phyloP scores from a whole-genome alignment of 2,113 vertebrate genomes.

The Triplophysa rosa region DNA sequence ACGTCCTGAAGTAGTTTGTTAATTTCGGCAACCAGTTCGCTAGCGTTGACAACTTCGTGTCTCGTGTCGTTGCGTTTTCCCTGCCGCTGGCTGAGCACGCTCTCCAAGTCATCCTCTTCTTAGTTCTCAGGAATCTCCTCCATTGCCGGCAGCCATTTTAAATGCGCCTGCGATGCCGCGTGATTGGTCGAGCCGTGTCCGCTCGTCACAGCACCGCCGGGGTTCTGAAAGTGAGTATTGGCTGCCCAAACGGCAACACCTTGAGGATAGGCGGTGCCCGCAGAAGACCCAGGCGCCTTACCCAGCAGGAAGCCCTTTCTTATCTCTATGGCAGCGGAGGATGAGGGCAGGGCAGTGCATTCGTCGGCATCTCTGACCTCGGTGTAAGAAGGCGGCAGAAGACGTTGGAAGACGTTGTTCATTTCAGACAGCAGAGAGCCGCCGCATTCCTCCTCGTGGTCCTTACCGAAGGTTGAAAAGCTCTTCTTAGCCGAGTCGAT shows the following conservation, averaged over 20 bases:
- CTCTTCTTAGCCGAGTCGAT: slow-evolving; percentile 83
- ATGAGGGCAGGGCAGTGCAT: slow-evolving; percentile 42
- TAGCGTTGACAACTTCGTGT: slow-evolving; percentile 89
- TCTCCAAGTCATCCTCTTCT: slow-evolving; percentile 95
- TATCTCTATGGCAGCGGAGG: slow-evolving; percentile 80
- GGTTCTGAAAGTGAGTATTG: slow-evolving; percentile 91
- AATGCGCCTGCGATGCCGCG: slow-evolving; percentile 77
- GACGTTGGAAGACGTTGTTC: slow-evolving; percentile 94
- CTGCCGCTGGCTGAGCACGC: slow-evolving; percentile 84
- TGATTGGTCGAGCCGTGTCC: slow-evolving; percentile 42
- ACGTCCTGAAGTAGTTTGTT: slow-evolving; percentile 96
- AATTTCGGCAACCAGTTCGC: slow-evolving; percentile 94
- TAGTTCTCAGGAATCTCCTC: slow-evolving; percentile 98
- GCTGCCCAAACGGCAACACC: slow-evolving; percentile 95
- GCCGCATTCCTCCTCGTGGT: slow-evolving; percentile 67
- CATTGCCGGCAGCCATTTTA: slow-evolving; percentile 98
- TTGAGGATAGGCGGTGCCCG: slow-evolving; percentile 77
- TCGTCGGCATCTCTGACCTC: slow-evolving; percentile 77
- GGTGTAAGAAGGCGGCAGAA: slow-evolving; percentile 84
- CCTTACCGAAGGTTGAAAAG: slow-evolving; percentile 97
- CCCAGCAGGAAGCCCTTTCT: slow-evolving; percentile 83
- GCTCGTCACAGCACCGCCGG: slow-evolving; percentile 69
- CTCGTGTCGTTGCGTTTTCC: slow-evolving; percentile 78
- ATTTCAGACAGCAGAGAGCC: slow-evolving; percentile 93
- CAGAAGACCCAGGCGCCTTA: slow-evolving; percentile 60